Evolutionary conservation across 2,888 invertebrate species (phyloP).

Genomic region (Portevinia maculata): DNA sequence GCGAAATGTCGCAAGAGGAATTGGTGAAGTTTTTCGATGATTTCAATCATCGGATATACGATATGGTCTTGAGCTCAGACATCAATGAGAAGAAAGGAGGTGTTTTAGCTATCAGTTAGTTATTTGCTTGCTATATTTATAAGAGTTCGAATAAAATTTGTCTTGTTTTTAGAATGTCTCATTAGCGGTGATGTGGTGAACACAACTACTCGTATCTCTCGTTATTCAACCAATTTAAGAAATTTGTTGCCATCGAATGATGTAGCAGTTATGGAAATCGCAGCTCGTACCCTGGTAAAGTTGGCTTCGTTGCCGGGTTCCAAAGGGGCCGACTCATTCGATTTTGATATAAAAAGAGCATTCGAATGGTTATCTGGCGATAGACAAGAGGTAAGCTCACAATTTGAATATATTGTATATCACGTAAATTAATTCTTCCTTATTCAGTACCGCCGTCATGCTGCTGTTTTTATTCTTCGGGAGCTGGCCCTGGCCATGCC

Average conservation of each 20-base stretch:
- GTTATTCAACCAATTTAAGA: conserved; percentile 96
- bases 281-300: conserved; percentile 97
- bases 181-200: conserved; percentile 97
- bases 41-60: conserved; percentile 97
- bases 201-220: conserved; percentile 93
- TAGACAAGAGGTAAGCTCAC: conserved; percentile 88
- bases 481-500: conserved; percentile 98
- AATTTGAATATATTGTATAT: background rate
- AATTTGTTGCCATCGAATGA: conserved; percentile 95
- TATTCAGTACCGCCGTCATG: conserved; percentile 90
- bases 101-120: conserved; percentile 93
- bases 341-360: conserved; percentile 97
- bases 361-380: conserved; percentile 97
- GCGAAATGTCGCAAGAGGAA: conserved; percentile 95
- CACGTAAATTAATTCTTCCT: too few relatives aligned
- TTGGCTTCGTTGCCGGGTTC: conserved; percentile 95
- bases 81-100: conserved; percentile 97
- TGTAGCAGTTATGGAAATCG: conserved; percentile 96
- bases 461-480: conserved; percentile 94
- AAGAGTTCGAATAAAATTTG: too few relatives aligned
- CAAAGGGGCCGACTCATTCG: conserved; percentile 98
- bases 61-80: conserved; percentile 97
- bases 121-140: background rate
- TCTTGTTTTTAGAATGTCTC: conserved; percentile 95
- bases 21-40: conserved; percentile 95